phyloP scores from a whole-genome alignment of 2,888 invertebrate genomes.

The Suillia variegata region DNA sequence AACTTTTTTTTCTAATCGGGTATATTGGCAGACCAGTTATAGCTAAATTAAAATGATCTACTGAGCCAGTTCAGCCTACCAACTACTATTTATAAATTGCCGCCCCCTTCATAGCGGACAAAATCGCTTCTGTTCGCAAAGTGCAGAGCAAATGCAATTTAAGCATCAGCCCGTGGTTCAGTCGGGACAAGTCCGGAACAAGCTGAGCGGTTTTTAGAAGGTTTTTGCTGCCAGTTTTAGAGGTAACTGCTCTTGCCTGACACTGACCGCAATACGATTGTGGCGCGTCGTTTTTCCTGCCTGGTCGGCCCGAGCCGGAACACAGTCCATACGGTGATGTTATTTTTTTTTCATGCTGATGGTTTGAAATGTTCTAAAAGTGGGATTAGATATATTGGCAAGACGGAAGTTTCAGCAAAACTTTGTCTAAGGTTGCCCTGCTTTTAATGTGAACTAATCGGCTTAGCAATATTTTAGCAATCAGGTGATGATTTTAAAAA shows the following conservation, averaged over 20 bases:
- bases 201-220: constrained; percentile 32
- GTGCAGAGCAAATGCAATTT: constrained; percentile 1
- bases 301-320: constrained; percentile 17
- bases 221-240: neutral
- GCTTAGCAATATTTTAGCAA: neutral
- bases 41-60: too few species aligned
- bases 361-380: neutral
- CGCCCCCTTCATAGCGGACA: too few species aligned
- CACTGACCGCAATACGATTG: constrained; percentile 51
- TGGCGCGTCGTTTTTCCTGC: constrained; percentile 44
- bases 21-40: too few species aligned
- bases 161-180: neutral
- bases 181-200: constrained; percentile 28
- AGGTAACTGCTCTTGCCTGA: constrained; percentile 16
- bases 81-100: too few species aligned
- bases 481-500: neutral
- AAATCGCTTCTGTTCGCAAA: too few species aligned
- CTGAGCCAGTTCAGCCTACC: too few species aligned
- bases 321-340: too few species aligned
- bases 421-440: neutral
- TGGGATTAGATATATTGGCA: neutral
- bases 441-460: neutral
- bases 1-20: too few species aligned
- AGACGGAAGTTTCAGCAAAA: neutral
- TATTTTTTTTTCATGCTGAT: neutral